phyloP scores from a whole-genome alignment of 2,113 vertebrate species.

The Cathartes aura region DNA sequence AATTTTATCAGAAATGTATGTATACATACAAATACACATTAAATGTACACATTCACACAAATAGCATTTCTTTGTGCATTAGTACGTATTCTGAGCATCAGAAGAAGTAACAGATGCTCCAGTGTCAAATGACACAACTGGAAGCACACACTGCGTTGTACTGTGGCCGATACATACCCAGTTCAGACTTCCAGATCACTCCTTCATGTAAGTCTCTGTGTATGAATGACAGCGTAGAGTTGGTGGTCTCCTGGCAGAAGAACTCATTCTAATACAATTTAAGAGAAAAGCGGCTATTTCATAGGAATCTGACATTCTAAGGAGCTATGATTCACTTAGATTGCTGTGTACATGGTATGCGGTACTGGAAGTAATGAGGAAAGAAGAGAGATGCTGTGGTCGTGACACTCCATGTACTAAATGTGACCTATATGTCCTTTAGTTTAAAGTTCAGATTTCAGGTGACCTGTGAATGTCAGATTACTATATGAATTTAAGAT shows the following conservation, averaged over 20 bases:
- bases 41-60: background rate
- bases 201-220: background rate
- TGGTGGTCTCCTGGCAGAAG: background rate
- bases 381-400: background rate
- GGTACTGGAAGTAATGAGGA: background rate
- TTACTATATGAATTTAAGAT: conserved; percentile 35
- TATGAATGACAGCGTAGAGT: background rate
- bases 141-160: background rate
- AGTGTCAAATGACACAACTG: background rate
- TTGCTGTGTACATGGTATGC: background rate
- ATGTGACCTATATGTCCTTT: background rate
- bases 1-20: background rate
- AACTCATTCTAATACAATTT: background rate
- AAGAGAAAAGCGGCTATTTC: background rate
- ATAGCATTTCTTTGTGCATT: background rate
- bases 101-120: background rate
- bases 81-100: background rate
- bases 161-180: background rate
- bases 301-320: background rate
- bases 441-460: conserved; percentile 36
- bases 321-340: background rate
- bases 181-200: background rate
- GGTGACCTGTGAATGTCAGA: conserved; percentile 22
- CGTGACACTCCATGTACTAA: background rate
- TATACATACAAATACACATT: background rate